phyloP scores from a whole-genome alignment of 2,888 invertebrate species.

The Meandrusa payeni region DNA sequence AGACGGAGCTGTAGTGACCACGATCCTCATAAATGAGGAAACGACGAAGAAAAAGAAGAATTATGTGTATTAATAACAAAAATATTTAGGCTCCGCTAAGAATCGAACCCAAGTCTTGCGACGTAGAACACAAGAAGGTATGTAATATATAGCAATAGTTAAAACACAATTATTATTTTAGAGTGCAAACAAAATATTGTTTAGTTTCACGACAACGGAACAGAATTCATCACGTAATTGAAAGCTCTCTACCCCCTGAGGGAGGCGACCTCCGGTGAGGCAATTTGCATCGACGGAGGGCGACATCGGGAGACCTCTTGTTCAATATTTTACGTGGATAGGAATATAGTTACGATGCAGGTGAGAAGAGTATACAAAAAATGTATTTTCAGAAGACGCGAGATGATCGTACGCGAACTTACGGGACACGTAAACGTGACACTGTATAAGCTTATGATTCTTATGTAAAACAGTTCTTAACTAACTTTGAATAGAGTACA shows the following conservation, averaged over 20 bases:
- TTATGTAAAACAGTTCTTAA: no score
- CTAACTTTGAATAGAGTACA: no score
- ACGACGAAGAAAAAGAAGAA: no score
- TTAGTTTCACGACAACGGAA: constrained; percentile 12
- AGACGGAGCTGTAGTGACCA: no score
- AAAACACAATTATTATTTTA: constrained; percentile 18
- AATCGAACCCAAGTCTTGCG: no score
- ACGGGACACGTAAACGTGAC: constrained; percentile 14
- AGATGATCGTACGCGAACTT: constrained; percentile 13
- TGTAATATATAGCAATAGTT: no score
- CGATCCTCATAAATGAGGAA: no score
- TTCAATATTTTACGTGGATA: constrained; percentile 32
- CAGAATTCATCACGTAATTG: constrained; percentile 44
- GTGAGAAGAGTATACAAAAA: constrained; percentile 18
- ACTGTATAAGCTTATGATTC: constrained; percentile 5
- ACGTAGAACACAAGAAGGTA: no score
- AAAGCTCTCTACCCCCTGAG: constrained; percentile 40
- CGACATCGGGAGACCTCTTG: constrained; percentile 15
- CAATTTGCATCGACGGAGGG: constrained; percentile 40
- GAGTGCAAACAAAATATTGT: constrained; percentile 5
- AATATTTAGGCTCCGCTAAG: no score
- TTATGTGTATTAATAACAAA: no score
- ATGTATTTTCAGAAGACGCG: constrained; percentile 15
- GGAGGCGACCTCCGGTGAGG: constrained; percentile 31
- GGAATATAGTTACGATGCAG: constrained; percentile 20